A percentile compares a stretch with the other conserved stretches of the same genome.
These are phyloP conservation scores for Rhamphomyia laevipes DNA, from an alignment of 2,888 invertebrate genomes.

Conservation along the genomic window DNA sequence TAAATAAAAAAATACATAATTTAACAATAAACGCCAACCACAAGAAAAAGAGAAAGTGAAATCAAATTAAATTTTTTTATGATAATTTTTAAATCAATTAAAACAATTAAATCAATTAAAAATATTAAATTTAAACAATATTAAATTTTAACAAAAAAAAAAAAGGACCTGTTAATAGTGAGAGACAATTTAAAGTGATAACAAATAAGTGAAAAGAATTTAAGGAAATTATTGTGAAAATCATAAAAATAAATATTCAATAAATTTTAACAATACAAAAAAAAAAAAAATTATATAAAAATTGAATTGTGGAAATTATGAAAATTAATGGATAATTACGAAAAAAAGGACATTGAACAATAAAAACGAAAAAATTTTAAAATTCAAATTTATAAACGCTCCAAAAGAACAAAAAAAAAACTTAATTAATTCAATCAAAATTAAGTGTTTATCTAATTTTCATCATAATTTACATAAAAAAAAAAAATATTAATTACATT, in stretches of 20 bases:
- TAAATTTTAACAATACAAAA: slow-evolving; percentile 9
- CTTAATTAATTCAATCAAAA: background rate
- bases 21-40: background rate
- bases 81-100: background rate
- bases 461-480: too few relatives aligned
- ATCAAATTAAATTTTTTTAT: background rate
- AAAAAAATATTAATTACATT: too few relatives aligned
- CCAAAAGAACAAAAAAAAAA: slow-evolving; percentile 12
- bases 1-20: background rate
- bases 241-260: slow-evolving; percentile 10
- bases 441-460: too few relatives aligned
- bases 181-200: background rate
- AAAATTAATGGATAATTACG: slow-evolving; percentile 5
- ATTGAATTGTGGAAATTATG: background rate
- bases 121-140: background rate
- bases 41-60: too few relatives aligned
- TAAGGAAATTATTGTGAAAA: background rate
- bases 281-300: background rate
- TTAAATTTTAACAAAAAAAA: slow-evolving; percentile 3
- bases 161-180: slow-evolving; percentile 12
- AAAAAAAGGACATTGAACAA: background rate
- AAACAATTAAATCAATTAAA: background rate
- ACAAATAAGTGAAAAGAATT: slow-evolving; percentile 9
- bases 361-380: slow-evolving; percentile 4
- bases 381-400: slow-evolving; percentile 20